A percentile compares a stretch with the other conserved stretches of the same genome.
phyloP scores from a whole-genome alignment of 2,888 invertebrate species.

The Tricholauxania praeusta region DNA sequence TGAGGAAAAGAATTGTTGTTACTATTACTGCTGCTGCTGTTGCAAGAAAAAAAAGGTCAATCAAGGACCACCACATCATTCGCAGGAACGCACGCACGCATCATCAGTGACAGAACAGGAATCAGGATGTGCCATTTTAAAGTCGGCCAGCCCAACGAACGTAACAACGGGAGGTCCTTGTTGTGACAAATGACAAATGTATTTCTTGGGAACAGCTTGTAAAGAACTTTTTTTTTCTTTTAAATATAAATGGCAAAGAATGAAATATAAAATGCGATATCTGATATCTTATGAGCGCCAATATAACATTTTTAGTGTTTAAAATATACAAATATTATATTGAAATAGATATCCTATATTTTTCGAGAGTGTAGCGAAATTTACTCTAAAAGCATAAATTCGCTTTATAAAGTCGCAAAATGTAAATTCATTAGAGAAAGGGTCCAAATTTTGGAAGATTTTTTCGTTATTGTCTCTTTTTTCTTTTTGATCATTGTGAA shows the following conservation, averaged over 20 bases:
- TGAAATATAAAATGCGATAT: conserved; percentile 2
- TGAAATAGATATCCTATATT: too few species aligned
- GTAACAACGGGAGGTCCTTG: conserved; percentile 60
- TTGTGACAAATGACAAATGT: conserved; percentile 62
- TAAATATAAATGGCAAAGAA: not conserved
- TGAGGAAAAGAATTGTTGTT: conserved; percentile 51
- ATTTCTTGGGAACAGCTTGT: conserved; percentile 53
- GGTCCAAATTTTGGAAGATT: too few species aligned
- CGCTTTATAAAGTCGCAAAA: too few species aligned
- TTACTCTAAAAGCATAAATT: too few species aligned
- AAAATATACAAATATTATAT: too few species aligned
- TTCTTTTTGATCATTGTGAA: too few species aligned
- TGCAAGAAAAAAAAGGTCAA: conserved; percentile 48
- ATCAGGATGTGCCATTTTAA: conserved; percentile 57
- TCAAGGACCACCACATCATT: conserved; percentile 51
- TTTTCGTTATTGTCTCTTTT: too few species aligned
- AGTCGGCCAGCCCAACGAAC: conserved; percentile 33
- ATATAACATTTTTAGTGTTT: too few species aligned
- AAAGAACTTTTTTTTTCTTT: not conserved
- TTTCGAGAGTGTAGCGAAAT: too few species aligned
- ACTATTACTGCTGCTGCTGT: conserved; percentile 23
- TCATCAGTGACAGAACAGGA: conserved; percentile 35
- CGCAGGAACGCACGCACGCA: conserved; percentile 45
- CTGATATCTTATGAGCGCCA: not conserved
- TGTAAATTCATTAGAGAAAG: too few species aligned